Percentiles rank a stretch among this genome's conserved stretches.
Conservation (phyloP, 2,797 vertebrate genomes). For the Xiphophorus birchmanni region DNA sequence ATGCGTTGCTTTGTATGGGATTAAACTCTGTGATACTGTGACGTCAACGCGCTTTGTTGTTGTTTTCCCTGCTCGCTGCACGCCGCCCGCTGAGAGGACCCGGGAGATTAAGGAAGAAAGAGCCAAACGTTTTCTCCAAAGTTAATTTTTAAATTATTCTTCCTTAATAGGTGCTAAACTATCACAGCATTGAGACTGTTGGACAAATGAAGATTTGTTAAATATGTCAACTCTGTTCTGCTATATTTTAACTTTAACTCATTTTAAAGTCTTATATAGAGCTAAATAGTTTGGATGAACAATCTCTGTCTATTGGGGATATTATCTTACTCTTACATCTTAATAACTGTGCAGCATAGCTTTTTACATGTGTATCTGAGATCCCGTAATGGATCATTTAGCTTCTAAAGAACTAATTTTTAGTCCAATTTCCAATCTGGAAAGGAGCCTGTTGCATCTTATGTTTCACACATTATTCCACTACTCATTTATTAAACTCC, state of each 20-base stretch:
- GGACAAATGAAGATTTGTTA: neutral
- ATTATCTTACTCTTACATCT: neutral
- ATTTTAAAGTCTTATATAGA: neutral
- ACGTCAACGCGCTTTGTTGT: too few species aligned
- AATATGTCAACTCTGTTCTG: neutral
- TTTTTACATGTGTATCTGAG: neutral
- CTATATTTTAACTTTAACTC: neutral
- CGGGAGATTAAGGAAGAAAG: too few species aligned
- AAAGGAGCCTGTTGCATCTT: constrained; percentile 25
- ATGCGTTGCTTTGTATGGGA: too few species aligned
- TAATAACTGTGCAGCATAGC: neutral
- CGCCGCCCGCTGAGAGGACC: too few species aligned
- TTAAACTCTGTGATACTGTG: too few species aligned
- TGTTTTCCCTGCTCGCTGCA: too few species aligned
- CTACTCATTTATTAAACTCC: constrained; percentile 38
- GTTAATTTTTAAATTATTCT: too few species aligned
- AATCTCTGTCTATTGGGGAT: neutral
- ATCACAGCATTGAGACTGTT: neutral
- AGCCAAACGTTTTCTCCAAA: too few species aligned
- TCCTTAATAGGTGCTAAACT: too few species aligned
- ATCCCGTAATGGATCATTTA: constrained; percentile 33
- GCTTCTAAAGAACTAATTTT: constrained; percentile 39
- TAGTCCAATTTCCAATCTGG: constrained; percentile 17
- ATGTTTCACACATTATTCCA: constrained; percentile 48
- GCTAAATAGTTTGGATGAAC: neutral